Evolutionary conservation across 2,888 invertebrate genomes (phyloP), one percentile per base, ranked within the genome.

Genomic region (Noctua comes): DNA sequence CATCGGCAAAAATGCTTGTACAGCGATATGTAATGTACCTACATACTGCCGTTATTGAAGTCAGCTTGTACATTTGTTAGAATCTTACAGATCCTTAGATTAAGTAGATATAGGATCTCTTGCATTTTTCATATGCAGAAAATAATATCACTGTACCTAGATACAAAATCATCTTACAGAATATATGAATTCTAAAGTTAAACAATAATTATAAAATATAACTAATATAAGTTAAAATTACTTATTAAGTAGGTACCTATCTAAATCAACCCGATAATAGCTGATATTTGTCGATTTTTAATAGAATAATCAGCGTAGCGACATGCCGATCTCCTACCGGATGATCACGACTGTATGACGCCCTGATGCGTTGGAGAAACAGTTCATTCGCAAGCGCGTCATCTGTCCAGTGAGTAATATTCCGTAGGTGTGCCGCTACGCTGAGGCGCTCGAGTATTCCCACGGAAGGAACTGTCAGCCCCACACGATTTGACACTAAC

Each of bases 141-240:
- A 31, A 43, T 62, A 77, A 62, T 78, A 43, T 43, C 40, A 68
- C 8, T 62, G 48, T 31, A 59, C 18, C 1, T 31, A 48, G 18
- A n/a, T 57, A 68, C n/a, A 59, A 59, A 68, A 51, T 24, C 11
- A 77, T 48, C 24, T 48, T 48, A 48, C 24, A 40, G 6, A 59
- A 68, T n/a, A 51, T 18, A 16, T 64, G 48, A 57, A 62, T 64
- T 57, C 18, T 54, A 65, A 70, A 46, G 10, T n/a, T 64, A 62
- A 36, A 79, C 11, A 59, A 36, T 59, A 40, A 57, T 40, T 11
- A n/a, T 24, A 31, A 66, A 46, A 77, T 27, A 21, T 43, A 36
- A 31, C 10, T 71, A 72, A 71, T 36, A 27, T 46, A 70, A 31
- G 18, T 54, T 68, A 24, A 21, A 57, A 68, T 21, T 0, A 40